A percentile compares a stretch with the other conserved stretches of the same genome.
phyloP scores from a whole-genome alignment of 2,888 invertebrate species.

The Epinotia bilunana region DNA sequence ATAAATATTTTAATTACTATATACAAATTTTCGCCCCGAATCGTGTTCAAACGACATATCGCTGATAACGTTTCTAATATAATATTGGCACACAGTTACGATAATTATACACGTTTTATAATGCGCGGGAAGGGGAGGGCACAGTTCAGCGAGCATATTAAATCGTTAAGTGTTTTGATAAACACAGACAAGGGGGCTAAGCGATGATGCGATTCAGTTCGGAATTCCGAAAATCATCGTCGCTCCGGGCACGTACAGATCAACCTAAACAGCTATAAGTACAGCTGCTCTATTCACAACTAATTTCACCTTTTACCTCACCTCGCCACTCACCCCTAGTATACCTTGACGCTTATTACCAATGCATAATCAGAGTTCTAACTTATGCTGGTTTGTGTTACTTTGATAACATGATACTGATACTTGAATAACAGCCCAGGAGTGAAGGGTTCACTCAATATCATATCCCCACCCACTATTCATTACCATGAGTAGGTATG shows the following conservation, averaged over 20 bases:
- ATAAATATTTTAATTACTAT: too few relatives aligned
- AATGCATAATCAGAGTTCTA: neutral
- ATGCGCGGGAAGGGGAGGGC: conserved; percentile 59
- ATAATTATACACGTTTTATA: conserved; percentile 50
- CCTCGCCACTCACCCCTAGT: neutral
- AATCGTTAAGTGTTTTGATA: conserved; percentile 84
- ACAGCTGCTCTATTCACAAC: neutral
- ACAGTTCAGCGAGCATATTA: conserved; percentile 79
- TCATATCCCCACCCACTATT: conserved; percentile 28
- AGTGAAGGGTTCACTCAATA: conserved; percentile 30
- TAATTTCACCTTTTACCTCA: neutral
- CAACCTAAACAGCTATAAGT: conserved; percentile 22
- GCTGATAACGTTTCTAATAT: conserved; percentile 60
- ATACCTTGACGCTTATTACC: neutral
- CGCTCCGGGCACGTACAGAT: conserved; percentile 45
- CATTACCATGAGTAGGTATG: conserved; percentile 30
- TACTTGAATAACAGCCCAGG: conserved; percentile 1
- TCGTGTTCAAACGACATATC: conserved; percentile 13
- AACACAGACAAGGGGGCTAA: conserved; percentile 78
- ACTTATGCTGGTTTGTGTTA: neutral
- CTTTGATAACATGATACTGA: too few relatives aligned
- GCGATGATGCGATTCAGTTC: conserved; percentile 74
- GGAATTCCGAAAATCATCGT: conserved; percentile 76
- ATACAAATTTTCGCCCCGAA: neutral
- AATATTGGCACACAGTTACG: conserved; percentile 54